Evolutionary conservation across 2,113 vertebrate species (phyloP), one percentile per base, ranked within the genome.

Genomic region (Corydoras maculifer): DNA sequence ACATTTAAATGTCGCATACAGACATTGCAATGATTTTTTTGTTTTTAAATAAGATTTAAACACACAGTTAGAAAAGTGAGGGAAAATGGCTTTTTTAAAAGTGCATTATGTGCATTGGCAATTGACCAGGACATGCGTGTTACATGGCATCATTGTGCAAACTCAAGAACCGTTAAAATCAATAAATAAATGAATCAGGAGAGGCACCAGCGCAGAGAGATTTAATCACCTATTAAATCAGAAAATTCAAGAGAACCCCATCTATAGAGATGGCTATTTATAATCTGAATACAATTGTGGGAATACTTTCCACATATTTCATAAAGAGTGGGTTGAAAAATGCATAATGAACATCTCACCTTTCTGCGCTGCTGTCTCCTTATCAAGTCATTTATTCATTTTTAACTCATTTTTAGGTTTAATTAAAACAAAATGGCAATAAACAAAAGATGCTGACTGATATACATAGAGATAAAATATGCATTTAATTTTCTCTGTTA

Each of bases 41-140:
- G 35, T 43, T 43, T 43, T 43, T 43, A 78, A 82, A 73, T 81
- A 73, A 73, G 51, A 68, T 68, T 72, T 53, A 43, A 43, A 43
- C 35, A 75, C 70, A 79, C 58, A 82, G 63, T 72, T 75, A 78
- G 86, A 82, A 53, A 85, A 86, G 89, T 89, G 91, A 92, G 93
- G 94, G 95, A 94, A 94, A 91, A 87, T 93, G 93, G 93, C 94
- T 95, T 94, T 95, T 94, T 94, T 84, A 88, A 85, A 87, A 91
- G 93, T 91, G 91, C 89, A 82, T 83, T 88, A 86, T 89, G 84
- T 87, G 86, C 91, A 90, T 87, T 86, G 83, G 88, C 90, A 90
- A 84, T 86, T 88, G 86, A 81, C 79, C 79, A 86, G 79, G 31
- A 84, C 95, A 98, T 98, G 95, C 96, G 91, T 64, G 79, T 86